These are phyloP conservation scores for Oncorhynchus clarkii DNA, from an alignment of 2,113 vertebrate genomes.

Conservation along the genomic window DNA sequence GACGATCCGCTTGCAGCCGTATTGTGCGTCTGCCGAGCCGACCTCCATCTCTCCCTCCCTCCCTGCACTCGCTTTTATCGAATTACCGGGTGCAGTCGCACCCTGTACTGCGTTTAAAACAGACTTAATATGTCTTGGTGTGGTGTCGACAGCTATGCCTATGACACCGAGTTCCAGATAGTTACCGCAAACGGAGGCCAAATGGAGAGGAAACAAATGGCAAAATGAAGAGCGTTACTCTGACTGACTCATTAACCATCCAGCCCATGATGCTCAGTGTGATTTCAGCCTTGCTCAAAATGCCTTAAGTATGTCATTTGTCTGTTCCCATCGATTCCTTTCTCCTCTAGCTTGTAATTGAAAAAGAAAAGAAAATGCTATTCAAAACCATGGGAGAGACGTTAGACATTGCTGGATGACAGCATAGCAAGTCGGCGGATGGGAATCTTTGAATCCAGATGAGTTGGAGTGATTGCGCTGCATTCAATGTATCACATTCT, in stretches of 20 bases:
- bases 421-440: constrained; percentile 12
- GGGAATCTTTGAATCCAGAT: background rate
- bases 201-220: constrained; percentile 48
- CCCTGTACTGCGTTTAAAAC: constrained; percentile 38
- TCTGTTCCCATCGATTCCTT: constrained; percentile 45
- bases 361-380: constrained; percentile 34
- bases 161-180: constrained; percentile 36
- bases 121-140: constrained; percentile 42
- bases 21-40: background rate
- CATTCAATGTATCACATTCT: background rate
- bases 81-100: constrained; percentile 47
- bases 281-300: constrained; percentile 45
- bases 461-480: background rate
- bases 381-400: constrained; percentile 28
- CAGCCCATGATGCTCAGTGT: constrained; percentile 25
- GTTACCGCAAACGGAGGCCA: constrained; percentile 35
- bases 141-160: constrained; percentile 35
- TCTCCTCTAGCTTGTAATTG: constrained; percentile 37
- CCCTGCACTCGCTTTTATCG: constrained; percentile 36
- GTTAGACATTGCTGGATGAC: constrained; percentile 30
- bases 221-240: constrained; percentile 37
- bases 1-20: constrained; percentile 25
- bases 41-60: background rate
- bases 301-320: constrained; percentile 42
- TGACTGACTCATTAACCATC: constrained; percentile 58